These are phyloP conservation scores for Dolichallabes microphthalmus DNA, from an alignment of 2,113 vertebrate genomes.

Conservation along the genomic window DNA sequence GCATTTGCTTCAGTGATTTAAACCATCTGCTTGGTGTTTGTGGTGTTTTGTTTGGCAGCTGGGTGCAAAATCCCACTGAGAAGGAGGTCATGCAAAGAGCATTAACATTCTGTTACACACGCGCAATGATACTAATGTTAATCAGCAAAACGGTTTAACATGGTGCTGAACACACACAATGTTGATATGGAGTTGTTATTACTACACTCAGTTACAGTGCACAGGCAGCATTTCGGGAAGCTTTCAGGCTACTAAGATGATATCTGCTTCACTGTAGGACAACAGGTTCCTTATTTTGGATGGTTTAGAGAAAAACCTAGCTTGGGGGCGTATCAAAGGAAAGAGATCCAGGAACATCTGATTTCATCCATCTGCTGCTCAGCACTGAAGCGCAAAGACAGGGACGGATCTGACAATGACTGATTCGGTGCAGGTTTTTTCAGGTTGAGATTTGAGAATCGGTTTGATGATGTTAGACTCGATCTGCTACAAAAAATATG, in stretches of 20 bases:
- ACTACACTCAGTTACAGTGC: background rate
- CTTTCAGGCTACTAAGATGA: background rate
- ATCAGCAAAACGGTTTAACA: background rate
- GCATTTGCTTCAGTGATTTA: constrained; percentile 1
- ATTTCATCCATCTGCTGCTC: too few relatives aligned
- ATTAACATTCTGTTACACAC: background rate
- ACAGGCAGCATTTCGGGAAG: background rate
- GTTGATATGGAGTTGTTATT: background rate
- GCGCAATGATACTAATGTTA: background rate
- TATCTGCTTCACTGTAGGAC: background rate
- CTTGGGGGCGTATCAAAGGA: too few relatives aligned
- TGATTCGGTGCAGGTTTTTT: too few relatives aligned
- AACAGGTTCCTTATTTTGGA: background rate
- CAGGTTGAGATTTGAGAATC: background rate
- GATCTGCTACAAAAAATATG: background rate
- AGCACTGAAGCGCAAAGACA: too few relatives aligned
- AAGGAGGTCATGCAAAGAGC: constrained; percentile 9
- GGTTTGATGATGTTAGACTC: background rate
- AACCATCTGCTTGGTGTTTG: constrained; percentile 12
- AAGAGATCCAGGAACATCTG: too few relatives aligned
- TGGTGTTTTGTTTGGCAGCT: background rate
- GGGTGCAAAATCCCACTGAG: background rate
- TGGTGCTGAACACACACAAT: background rate
- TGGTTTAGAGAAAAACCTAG: background rate
- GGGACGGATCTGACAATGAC: too few relatives aligned